A percentile compares a stretch with the other conserved stretches of the same genome.
Evolutionary conservation across 2,797 vertebrate genomes (phyloP).

Genomic region (Gallirallus australis): DNA sequence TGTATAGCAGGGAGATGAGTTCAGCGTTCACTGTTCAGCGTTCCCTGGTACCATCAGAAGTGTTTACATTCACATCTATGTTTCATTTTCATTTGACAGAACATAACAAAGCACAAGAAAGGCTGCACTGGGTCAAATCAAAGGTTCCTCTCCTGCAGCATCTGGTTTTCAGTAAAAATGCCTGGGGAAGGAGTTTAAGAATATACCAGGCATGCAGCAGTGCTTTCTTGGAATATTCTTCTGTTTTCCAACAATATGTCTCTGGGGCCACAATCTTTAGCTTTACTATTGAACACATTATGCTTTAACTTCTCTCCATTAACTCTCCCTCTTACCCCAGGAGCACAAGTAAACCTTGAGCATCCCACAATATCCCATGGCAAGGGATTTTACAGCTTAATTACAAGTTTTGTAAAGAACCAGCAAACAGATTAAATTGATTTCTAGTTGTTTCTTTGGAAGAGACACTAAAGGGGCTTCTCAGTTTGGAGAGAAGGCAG

Average conservation of each 20-base stretch:
- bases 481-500: not conserved
- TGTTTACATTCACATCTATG: slow-evolving; percentile 29
- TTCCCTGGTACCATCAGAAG: not conserved
- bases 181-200: not conserved
- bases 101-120: not conserved
- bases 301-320: slow-evolving; percentile 50
- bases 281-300: slow-evolving; percentile 40
- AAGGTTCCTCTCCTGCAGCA: not conserved
- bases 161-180: not conserved
- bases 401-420: slow-evolving; percentile 33
- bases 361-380: not conserved
- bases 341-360: slow-evolving; percentile 25
- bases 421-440: slow-evolving; percentile 13
- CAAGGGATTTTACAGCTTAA: slow-evolving; percentile 51
- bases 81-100: slow-evolving; percentile 25
- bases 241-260: not conserved
- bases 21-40: not conserved
- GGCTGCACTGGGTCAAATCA: not conserved
- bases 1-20: not conserved
- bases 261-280: slow-evolving; percentile 1
- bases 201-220: not conserved
- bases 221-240: not conserved
- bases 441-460: not conserved
- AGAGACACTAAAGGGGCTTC: not conserved
- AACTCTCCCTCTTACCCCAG: not conserved